A percentile compares a stretch with the other conserved stretches of the same genome.
Conservation (phyloP, 23 tunicate genomes). For the Phallusia fumigata region DNA sequence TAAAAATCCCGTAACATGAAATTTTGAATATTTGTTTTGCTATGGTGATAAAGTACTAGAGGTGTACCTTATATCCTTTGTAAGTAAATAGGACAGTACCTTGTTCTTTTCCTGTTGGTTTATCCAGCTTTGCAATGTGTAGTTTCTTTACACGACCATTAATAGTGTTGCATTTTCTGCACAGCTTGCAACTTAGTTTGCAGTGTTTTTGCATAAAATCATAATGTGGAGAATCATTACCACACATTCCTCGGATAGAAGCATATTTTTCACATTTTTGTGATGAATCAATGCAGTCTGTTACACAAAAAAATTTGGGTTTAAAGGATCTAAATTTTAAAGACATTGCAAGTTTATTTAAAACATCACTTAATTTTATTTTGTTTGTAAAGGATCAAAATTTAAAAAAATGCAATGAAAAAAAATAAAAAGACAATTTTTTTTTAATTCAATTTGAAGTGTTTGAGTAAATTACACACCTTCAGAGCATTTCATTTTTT, state of each 20-base stretch:
- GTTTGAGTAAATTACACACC: background rate
- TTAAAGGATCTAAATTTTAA: too few relatives aligned
- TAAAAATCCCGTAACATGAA: background rate
- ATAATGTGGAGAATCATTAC: background rate
- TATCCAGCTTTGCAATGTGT: background rate
- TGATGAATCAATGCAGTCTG: background rate
- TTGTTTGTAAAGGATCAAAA: too few relatives aligned
- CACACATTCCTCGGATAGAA: background rate
- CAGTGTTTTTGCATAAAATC: conserved; percentile 11
- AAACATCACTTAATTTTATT: too few relatives aligned
- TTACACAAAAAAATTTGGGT: background rate
- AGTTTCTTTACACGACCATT: background rate
- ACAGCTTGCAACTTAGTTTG: conserved; percentile 5
- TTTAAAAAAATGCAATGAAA: too few relatives aligned
- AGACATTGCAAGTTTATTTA: too few relatives aligned
- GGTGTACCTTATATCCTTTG: background rate
- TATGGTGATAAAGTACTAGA: background rate
- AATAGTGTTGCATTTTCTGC: background rate
- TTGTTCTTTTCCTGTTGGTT: background rate
- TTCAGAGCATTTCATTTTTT: background rate
- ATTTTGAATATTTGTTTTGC: background rate
- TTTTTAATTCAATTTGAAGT: too few relatives aligned
- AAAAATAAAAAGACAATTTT: too few relatives aligned
- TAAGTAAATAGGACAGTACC: background rate
- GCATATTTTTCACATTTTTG: background rate